Conservation (phyloP, 2,113 vertebrate species). For the Callorhinus ursinus region DNA sequence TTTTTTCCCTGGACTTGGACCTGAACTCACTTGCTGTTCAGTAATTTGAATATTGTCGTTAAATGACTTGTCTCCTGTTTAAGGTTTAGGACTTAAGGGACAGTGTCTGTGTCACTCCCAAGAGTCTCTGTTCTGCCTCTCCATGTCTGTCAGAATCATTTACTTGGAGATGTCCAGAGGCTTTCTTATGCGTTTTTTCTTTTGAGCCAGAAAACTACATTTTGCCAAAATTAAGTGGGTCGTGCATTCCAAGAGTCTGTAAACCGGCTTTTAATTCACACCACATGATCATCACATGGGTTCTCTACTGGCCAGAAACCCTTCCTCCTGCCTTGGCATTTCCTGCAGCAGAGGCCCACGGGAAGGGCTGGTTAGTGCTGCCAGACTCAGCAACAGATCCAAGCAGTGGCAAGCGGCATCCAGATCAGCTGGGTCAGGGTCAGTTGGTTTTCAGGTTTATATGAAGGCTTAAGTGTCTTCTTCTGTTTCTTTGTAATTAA, state of each 20-base stretch:
- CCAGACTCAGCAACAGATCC: neutral
- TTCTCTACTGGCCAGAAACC: slow-evolving; percentile 6
- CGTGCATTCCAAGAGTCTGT: slow-evolving; percentile 64
- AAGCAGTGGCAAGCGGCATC: neutral
- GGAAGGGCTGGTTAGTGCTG: neutral
- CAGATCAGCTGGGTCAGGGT: neutral
- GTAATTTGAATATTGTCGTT: neutral
- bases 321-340: neutral
- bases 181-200: neutral
- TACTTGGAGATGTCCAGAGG: neutral
- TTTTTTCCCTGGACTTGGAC: neutral
- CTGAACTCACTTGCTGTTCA: neutral
- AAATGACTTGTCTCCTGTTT: neutral
- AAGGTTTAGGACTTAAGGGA: neutral
- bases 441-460: neutral
- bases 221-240: slow-evolving; percentile 76
- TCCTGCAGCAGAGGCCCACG: neutral
- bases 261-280: slow-evolving; percentile 36
- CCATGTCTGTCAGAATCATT: neutral
- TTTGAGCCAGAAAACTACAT: slow-evolving; percentile 52
- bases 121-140: neutral
- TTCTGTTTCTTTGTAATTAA: neutral
- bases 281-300: slow-evolving; percentile 69
- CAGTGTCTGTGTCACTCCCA: neutral
- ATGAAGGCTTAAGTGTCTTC: neutral